These are phyloP conservation scores for Macroglossus sobrinus DNA, from an alignment of 2,113 vertebrate species.

Conservation along the genomic window DNA sequence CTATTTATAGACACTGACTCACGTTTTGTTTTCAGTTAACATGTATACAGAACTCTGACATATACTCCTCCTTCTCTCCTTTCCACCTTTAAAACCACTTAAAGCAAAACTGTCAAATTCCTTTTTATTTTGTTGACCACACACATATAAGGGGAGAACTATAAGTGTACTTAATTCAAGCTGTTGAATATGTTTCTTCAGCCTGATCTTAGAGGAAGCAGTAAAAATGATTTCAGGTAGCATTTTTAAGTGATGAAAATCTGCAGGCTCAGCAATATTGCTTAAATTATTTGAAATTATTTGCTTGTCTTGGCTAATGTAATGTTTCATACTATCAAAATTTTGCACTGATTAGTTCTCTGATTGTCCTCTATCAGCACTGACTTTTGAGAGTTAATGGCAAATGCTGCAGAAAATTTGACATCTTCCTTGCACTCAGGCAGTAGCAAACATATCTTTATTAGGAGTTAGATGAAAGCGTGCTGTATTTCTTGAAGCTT, in stretches of 20 bases:
- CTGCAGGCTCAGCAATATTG: neutral
- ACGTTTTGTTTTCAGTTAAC: neutral
- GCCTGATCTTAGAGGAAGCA: neutral
- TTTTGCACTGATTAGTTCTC: neutral
- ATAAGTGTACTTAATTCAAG: neutral
- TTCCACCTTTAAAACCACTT: neutral
- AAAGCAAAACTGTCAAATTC: neutral
- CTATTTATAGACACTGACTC: neutral
- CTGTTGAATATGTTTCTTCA: neutral
- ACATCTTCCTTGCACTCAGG: constrained; percentile 15
- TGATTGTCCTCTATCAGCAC: neutral
- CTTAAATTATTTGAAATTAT: neutral
- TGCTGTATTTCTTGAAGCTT: constrained; percentile 59
- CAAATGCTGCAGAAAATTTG: constrained; percentile 18
- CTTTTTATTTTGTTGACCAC: neutral
- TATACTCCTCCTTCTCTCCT: neutral
- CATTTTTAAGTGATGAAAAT: neutral
- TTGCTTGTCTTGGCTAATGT: neutral
- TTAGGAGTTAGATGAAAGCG: constrained; percentile 19
- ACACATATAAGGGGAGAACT: neutral
- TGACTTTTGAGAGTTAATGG: neutral
- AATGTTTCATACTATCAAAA: neutral
- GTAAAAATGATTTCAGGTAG: neutral
- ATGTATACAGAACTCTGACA: neutral
- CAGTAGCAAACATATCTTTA: neutral